A percentile compares a stretch with the other conserved stretches of the same genome.
Evolutionary conservation across 2,888 invertebrate species (phyloP).

Genomic region (Cancer borealis): DNA sequence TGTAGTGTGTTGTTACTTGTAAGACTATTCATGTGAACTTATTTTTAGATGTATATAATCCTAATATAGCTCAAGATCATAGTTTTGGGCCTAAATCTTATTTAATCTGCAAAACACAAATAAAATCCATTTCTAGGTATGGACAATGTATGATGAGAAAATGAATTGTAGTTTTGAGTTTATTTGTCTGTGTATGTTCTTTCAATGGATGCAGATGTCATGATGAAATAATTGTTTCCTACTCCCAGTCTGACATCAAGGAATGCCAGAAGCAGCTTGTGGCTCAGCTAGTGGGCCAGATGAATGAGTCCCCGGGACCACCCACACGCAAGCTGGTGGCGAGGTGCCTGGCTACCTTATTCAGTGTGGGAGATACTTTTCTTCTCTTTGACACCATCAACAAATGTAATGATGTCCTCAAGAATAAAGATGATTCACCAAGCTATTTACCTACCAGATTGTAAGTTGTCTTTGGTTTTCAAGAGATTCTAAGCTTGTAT

Average conservation of each 20-base stretch:
- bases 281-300: slow-evolving; percentile 93
- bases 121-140: no score
- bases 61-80: no score
- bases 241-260: slow-evolving; percentile 93
- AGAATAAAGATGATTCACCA: slow-evolving; percentile 97
- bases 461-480: slow-evolving; percentile 84
- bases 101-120: no score
- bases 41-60: no score
- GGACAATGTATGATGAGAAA: no score
- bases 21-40: no score
- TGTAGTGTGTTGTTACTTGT: no score
- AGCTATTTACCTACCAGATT: slow-evolving; percentile 95
- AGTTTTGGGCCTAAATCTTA: no score
- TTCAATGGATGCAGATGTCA: not conserved
- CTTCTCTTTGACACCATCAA: slow-evolving; percentile 98
- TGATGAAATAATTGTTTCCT: slow-evolving; percentile 52
- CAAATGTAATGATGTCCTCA: slow-evolving; percentile 87
- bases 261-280: slow-evolving; percentile 97
- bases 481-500: not conserved
- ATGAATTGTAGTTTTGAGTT: no score
- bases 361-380: slow-evolving; percentile 98
- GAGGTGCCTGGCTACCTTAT: slow-evolving; percentile 93
- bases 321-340: slow-evolving; percentile 95
- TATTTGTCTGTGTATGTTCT: no score
- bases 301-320: slow-evolving; percentile 94